Evolutionary conservation across 2,797 vertebrate genomes (phyloP).

Genomic region (Pyrocephalus nanus): DNA sequence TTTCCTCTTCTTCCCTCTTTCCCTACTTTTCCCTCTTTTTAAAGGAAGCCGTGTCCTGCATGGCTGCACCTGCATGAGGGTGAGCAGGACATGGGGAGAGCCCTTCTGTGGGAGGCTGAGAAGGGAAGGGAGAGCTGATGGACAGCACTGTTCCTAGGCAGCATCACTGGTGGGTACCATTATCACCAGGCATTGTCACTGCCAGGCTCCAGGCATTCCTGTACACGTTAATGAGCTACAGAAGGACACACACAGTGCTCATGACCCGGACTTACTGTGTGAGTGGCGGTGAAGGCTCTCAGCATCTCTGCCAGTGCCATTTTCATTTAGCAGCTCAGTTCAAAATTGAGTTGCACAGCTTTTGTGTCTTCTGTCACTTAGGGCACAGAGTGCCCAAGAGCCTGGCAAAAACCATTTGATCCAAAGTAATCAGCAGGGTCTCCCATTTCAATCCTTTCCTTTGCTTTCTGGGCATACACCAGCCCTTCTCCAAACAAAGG

Average conservation of each 20-base stretch:
- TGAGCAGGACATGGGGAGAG: background rate
- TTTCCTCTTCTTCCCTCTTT: background rate
- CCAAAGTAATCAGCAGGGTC: background rate
- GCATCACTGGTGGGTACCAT: background rate
- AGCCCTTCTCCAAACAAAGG: background rate
- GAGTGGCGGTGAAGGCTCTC: rapidly evolving
- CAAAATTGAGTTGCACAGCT: background rate
- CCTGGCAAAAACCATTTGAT: background rate
- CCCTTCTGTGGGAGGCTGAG: background rate
- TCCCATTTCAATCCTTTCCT: background rate
- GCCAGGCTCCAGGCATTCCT: background rate
- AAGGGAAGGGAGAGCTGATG: background rate
- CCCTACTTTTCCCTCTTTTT: background rate
- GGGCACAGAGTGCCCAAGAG: background rate
- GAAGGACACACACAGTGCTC: background rate
- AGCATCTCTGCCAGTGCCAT: background rate
- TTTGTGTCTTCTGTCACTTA: background rate
- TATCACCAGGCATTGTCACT: background rate
- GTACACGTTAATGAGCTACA: background rate
- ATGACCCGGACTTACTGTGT: background rate
- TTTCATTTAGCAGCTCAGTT: background rate
- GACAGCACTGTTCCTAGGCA: background rate
- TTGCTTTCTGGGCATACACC: background rate
- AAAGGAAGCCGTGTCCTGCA: background rate
- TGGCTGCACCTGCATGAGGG: background rate